These are phyloP conservation scores for Argyra leucocephala DNA, from an alignment of 2,888 invertebrate species.

Conservation along the genomic window DNA sequence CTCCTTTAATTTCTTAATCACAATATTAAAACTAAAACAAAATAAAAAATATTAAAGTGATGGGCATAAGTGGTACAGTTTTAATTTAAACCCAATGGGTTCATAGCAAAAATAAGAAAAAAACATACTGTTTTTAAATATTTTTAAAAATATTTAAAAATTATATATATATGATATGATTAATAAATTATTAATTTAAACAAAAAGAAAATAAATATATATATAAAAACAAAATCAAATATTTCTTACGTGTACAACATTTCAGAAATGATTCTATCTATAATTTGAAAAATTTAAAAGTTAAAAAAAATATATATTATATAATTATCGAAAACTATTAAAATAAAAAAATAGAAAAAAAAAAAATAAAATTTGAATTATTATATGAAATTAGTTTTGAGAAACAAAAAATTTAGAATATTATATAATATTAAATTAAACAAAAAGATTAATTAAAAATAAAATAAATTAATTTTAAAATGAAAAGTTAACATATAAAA, in stretches of 20 bases:
- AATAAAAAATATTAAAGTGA: constrained; percentile 19
- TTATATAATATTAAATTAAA: constrained; percentile 3
- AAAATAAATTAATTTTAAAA: not conserved
- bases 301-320: not conserved
- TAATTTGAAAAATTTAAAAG: not conserved
- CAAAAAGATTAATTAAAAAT: not conserved
- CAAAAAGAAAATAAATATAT: not conserved
- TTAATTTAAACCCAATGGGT: constrained; percentile 44
- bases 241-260: not conserved
- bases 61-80: constrained; percentile 34
- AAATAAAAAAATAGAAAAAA: not conserved
- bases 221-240: not conserved
- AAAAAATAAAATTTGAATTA: not conserved
- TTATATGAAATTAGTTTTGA: not conserved
- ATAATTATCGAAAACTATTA: not conserved
- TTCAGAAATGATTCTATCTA: constrained; percentile 3
- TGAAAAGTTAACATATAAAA: not conserved
- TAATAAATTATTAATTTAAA: constrained; percentile 2
- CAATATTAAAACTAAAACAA: no score
- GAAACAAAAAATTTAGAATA: not conserved
- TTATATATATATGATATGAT: constrained; percentile 25
- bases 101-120: constrained; percentile 30
- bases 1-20: no score
- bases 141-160: constrained; percentile 29
- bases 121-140: constrained; percentile 29